Conservation (phyloP, 1,140 invertebrate species). For the Drosophila grimshawi region DNA sequence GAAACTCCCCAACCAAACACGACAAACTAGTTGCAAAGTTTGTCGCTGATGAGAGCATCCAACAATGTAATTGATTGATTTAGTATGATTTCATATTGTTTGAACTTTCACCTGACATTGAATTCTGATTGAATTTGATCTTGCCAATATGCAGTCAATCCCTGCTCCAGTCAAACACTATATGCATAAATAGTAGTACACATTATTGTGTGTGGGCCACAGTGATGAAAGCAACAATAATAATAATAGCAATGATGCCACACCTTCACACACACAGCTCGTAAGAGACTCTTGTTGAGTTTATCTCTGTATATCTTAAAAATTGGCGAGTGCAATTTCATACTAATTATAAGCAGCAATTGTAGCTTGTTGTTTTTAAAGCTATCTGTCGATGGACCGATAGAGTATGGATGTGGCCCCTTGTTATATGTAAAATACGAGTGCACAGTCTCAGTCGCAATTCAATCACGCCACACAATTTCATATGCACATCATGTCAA, state of each 20-base stretch:
- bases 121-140: slow-evolving; percentile 41
- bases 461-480: slow-evolving; percentile 36
- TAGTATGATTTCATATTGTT: slow-evolving; percentile 6
- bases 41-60: not conserved
- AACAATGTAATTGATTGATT: not conserved
- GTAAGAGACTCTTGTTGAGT: not conserved
- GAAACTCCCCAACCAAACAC: not conserved
- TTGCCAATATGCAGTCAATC: slow-evolving; percentile 27
- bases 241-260: slow-evolving; percentile 20
- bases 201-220: slow-evolving; percentile 54
- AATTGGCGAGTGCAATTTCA: slow-evolving; percentile 57
- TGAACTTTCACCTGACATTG: slow-evolving; percentile 52
- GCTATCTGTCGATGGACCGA: slow-evolving; percentile 16
- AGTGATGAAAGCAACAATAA: slow-evolving; percentile 15
- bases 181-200: slow-evolving; percentile 35
- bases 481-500: slow-evolving; percentile 47
- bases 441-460: slow-evolving; percentile 32
- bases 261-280: slow-evolving; percentile 29
- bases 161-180: slow-evolving; percentile 10
- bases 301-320: slow-evolving; percentile 46
- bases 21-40: slow-evolving; percentile 13
- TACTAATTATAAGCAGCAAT: slow-evolving; percentile 77
- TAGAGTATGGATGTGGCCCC: not conserved
- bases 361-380: slow-evolving; percentile 45
- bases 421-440: not conserved